Evolutionary conservation across 1,140 invertebrate genomes (phyloP).

Genomic region (Scaptomyza montana): DNA sequence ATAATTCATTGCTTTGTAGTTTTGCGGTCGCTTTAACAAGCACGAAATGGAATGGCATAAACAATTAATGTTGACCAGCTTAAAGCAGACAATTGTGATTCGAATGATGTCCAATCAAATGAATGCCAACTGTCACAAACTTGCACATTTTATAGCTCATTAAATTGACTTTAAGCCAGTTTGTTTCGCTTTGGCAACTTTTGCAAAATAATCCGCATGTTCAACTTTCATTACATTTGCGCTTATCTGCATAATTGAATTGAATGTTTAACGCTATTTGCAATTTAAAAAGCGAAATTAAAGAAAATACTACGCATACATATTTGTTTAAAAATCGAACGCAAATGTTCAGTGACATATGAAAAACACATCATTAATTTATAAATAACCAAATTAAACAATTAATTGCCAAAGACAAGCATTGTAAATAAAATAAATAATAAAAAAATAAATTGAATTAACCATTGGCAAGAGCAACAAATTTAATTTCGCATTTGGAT

Average conservation of each 20-base stretch:
- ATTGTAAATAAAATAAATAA: slow-evolving; percentile 18
- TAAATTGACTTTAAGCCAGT: slow-evolving; percentile 74
- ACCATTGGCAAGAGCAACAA: slow-evolving; percentile 55
- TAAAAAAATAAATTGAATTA: slow-evolving; percentile 5
- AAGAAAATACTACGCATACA: too few relatives aligned
- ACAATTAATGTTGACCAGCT: slow-evolving; percentile 1
- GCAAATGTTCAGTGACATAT: slow-evolving; percentile 75
- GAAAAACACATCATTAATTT: slow-evolving; percentile 82
- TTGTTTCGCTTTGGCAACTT: slow-evolving; percentile 40
- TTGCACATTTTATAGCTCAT: slow-evolving; percentile 50
- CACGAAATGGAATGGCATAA: background rate
- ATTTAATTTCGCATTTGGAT: slow-evolving; percentile 80
- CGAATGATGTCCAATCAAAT: slow-evolving; percentile 47
- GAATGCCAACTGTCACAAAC: slow-evolving; percentile 39
- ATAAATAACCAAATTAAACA: slow-evolving; percentile 80
- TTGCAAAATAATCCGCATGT: slow-evolving; percentile 71
- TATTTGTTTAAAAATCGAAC: slow-evolving; percentile 29
- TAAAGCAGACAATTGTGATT: background rate
- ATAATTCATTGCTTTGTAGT: background rate
- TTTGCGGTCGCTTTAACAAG: background rate
- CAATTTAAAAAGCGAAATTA: slow-evolving; percentile 44
- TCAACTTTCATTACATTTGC: slow-evolving; percentile 79
- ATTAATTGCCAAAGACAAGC: slow-evolving; percentile 75
- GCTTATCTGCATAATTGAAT: slow-evolving; percentile 81
- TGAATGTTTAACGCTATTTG: slow-evolving; percentile 74